phyloP scores from a whole-genome alignment of 2,113 vertebrate genomes.

The Chloroceryle aenea region DNA sequence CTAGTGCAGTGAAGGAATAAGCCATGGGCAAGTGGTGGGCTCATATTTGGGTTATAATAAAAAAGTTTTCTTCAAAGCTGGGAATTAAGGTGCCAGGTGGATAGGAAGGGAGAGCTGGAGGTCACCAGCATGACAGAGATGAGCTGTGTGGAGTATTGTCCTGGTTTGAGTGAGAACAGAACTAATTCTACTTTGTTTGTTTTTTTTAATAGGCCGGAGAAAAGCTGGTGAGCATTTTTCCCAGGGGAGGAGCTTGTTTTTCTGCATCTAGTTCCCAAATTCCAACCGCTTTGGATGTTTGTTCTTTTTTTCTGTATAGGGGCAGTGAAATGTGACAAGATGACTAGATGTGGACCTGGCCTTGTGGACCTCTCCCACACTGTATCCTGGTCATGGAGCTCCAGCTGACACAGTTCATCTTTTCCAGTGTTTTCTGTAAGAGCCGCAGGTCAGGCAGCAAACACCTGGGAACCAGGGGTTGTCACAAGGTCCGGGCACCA shows the following conservation, averaged over 20 bases:
- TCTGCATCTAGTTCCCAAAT: background rate
- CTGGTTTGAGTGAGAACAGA: too few relatives aligned
- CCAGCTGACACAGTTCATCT: rapidly evolving
- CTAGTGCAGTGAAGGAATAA: background rate
- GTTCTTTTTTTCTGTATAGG: background rate
- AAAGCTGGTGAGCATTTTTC: background rate
- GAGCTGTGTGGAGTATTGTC: rapidly evolving
- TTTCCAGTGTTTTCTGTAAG: background rate
- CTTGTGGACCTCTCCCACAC: background rate
- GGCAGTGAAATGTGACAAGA: background rate
- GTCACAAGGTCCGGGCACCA: background rate
- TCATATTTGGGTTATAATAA: background rate
- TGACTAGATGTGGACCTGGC: background rate
- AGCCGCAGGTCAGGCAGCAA: background rate
- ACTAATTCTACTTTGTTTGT: too few relatives aligned
- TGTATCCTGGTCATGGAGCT: background rate
- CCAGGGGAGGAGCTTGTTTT: background rate
- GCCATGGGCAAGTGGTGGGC: background rate
- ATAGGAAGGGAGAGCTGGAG: background rate
- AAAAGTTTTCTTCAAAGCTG: background rate
- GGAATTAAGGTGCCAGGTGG: background rate
- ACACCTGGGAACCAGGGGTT: background rate
- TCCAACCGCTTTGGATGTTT: background rate
- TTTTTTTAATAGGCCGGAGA: background rate
- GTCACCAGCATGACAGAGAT: background rate